Evolutionary conservation across 2,888 invertebrate species (phyloP), one percentile per base, ranked within the genome.

Genomic region (Calliphora vomitoria): DNA sequence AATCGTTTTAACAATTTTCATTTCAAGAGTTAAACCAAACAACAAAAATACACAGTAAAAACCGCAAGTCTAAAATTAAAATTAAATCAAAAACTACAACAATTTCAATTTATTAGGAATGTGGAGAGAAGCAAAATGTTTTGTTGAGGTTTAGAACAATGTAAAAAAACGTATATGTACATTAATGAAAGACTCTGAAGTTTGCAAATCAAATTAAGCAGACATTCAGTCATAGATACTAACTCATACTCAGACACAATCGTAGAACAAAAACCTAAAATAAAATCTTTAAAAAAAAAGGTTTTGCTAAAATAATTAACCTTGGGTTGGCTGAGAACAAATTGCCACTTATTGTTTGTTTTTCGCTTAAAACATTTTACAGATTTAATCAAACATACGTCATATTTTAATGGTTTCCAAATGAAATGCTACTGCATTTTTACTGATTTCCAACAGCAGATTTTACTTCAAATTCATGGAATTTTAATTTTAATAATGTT

Each of bases 381-480:
- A 81, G 85, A 81, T 85, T 81, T 81, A 81, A 85, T 85, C 85
- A 75, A 60, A 60, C 47, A 60, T 53, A 78, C 72, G 72, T 86
- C 82, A 86, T 82, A 71, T 86, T 85, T 78, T 82, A 86, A 86
- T 86, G 86, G 86, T 50, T 81, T 72, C 75, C 66, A 76, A 75
- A 64, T 72, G 58, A 87, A 84, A 76, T 83, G 87, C 87, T 84
- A 87, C 87, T 87, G 87, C 87, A 87, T 74, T 82, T 78, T 66
- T n/a, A 20, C 62, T 47, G 78, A 72, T 74, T 64, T 35, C 85
- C 62, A 55, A 55, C 71, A 83, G 55, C 75, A 81, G 80, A 85
- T 85, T 81, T 35, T 8, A 11, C 41, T 55, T 62, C 0, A 35
- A 85, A 85, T 85, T 85, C 85, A 85, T 62, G 80, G 85, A 85